These are phyloP conservation scores for Pipistrellus pygmaeus DNA, from an alignment of 2,797 vertebrate genomes.

Conservation along the genomic window DNA sequence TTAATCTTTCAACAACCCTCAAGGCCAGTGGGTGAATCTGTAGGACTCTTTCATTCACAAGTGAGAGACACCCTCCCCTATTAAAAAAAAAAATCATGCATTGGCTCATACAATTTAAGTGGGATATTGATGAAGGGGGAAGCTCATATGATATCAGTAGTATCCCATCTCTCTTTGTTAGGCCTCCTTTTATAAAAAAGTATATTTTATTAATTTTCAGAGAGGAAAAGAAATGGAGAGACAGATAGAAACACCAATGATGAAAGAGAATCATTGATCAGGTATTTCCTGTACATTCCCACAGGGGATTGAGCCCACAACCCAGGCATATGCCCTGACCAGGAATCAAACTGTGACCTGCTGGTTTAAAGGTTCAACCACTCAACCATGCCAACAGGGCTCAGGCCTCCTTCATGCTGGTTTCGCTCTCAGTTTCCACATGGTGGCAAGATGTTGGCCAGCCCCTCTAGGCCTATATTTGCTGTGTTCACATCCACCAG, in stretches of 20 bases:
- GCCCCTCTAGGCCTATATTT: neutral
- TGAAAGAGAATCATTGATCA: no score
- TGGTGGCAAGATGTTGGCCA: neutral
- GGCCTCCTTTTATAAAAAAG: no score
- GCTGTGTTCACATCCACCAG: neutral
- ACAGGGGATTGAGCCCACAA: no score
- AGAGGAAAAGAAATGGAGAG: no score
- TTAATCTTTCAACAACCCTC: neutral
- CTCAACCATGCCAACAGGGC: neutral
- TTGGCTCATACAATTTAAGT: neutral
- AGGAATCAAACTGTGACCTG: no score
- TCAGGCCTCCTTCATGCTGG: neutral
- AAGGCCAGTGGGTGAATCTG: neutral
- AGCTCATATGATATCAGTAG: neutral
- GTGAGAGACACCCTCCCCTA: neutral
- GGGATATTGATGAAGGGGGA: neutral
- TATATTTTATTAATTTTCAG: no score
- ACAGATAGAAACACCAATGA: no score
- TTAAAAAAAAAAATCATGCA: neutral
- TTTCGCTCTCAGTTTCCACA: neutral
- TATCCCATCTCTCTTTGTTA: neutral
- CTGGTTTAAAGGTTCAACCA: no score
- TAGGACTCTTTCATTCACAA: neutral
- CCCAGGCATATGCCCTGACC: no score
- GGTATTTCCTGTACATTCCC: no score